Conservation (phyloP, 1,140 invertebrate genomes). For the Steinernema khuongi region DNA sequence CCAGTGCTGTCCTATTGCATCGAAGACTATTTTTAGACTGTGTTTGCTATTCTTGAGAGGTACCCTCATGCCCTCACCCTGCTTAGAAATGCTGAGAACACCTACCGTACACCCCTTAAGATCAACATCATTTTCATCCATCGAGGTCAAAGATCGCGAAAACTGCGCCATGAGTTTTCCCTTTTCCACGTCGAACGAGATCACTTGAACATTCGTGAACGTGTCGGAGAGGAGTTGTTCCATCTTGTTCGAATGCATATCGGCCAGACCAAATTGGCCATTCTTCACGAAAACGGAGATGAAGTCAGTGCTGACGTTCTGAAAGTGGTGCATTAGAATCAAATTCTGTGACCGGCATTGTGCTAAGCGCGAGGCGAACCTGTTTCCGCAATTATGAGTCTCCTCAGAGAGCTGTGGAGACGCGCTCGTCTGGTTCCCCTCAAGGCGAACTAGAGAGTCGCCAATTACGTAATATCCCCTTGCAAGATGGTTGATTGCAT, state of each 20-base stretch:
- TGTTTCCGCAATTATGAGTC: background rate
- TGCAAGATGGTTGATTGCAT: background rate
- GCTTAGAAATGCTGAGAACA: background rate
- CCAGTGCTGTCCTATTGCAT: no score
- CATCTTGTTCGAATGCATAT: background rate
- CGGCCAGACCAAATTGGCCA: background rate
- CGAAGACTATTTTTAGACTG: no score
- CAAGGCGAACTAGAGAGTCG: background rate
- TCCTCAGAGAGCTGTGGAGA: background rate
- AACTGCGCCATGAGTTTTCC: background rate
- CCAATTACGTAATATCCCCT: background rate
- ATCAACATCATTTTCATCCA: background rate
- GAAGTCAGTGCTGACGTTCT: background rate
- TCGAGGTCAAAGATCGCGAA: background rate
- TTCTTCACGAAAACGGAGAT: background rate
- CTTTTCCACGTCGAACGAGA: constrained; percentile 5
- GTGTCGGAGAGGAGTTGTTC: background rate
- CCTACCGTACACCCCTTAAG: background rate
- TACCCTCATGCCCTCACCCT: no score
- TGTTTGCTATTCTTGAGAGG: no score
- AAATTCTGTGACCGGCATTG: background rate
- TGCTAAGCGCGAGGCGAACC: background rate
- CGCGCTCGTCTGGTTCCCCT: background rate
- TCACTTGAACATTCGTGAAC: constrained; percentile 1
- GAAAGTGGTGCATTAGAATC: background rate